phyloP scores from a whole-genome alignment of 2,113 vertebrate genomes.

The Siniperca chuatsi region DNA sequence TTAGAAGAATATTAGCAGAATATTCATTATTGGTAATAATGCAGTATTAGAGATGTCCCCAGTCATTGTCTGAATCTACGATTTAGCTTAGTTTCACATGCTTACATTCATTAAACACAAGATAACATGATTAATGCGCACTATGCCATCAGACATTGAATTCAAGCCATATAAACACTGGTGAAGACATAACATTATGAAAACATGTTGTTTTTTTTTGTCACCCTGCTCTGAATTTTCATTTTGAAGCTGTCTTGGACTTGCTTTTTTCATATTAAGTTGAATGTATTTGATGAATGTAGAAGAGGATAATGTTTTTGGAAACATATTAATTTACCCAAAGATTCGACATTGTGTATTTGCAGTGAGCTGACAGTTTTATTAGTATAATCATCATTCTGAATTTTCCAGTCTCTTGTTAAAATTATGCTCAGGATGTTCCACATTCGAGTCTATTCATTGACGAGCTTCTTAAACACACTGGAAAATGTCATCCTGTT shows the following conservation, averaged over 20 bases:
- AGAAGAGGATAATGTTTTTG: slow-evolving; percentile 20
- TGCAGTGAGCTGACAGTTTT: slow-evolving; percentile 39
- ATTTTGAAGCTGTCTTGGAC: slow-evolving; percentile 29
- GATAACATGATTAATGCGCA: not conserved
- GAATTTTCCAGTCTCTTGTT: slow-evolving; percentile 37
- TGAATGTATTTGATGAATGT: slow-evolving; percentile 76
- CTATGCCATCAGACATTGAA: not conserved
- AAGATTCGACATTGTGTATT: slow-evolving; percentile 52
- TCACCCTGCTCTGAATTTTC: slow-evolving; percentile 1
- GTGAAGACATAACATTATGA: not conserved
- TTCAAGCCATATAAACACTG: slow-evolving; percentile 22
- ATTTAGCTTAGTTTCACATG: slow-evolving; percentile 16
- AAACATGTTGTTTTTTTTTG: not conserved
- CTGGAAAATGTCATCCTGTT: not conserved
- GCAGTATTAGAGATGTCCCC: slow-evolving; percentile 37
- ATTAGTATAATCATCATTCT: slow-evolving; percentile 26
- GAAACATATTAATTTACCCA: slow-evolving; percentile 54
- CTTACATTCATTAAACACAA: not conserved
- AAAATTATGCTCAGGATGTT: slow-evolving; percentile 1
- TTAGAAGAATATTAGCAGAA: slow-evolving; percentile 31
- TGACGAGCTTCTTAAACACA: not conserved
- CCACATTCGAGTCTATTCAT: slow-evolving; percentile 9
- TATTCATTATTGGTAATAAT: slow-evolving; percentile 18
- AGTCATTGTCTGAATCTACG: slow-evolving; percentile 2
- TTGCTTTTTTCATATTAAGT: slow-evolving; percentile 53